Conservation (phyloP, 2,797 vertebrate species). For the Astyanax mexicanus region DNA sequence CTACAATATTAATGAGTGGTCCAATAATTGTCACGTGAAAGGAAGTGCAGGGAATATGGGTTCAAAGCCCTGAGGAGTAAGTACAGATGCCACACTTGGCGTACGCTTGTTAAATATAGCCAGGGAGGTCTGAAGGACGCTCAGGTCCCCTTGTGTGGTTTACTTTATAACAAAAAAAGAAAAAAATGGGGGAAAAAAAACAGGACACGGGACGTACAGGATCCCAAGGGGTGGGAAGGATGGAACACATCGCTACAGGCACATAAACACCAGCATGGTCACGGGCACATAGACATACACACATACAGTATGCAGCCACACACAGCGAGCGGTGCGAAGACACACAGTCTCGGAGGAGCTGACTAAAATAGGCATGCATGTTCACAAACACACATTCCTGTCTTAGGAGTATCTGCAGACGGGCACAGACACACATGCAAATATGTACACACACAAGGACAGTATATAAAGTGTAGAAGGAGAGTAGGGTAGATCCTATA, state of each 20-base stretch:
- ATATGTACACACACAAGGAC: not conserved
- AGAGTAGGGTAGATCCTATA: conserved; percentile 14
- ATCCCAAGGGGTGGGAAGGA: conserved; percentile 52
- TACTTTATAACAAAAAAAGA: conserved; percentile 55
- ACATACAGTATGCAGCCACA: conserved; percentile 32
- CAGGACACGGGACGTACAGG: conserved; percentile 61
- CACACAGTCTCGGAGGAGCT: conserved; percentile 5
- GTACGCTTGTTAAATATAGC: conserved; percentile 56
- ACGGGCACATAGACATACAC: conserved; percentile 42
- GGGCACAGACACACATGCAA: conserved; percentile 17
- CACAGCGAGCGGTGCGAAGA: conserved; percentile 34
- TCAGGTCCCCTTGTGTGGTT: conserved; percentile 57
- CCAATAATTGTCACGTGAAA: conserved; percentile 49
- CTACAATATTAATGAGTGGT: conserved; percentile 51
- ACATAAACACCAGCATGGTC: conserved; percentile 51
- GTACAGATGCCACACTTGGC: conserved; percentile 56
- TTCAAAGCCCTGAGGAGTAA: conserved; percentile 58
- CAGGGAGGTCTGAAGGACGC: conserved; percentile 55
- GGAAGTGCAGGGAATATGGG: conserved; percentile 42
- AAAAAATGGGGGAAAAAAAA: too few relatives aligned
- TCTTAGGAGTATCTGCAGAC: conserved; percentile 5
- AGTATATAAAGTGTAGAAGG: too few relatives aligned
- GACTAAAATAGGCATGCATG: not conserved
- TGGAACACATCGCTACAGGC: conserved; percentile 51
- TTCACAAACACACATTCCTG: conserved; percentile 15